phyloP scores from a whole-genome alignment of 2,888 invertebrate genomes.

The Metacarcinus magister region DNA sequence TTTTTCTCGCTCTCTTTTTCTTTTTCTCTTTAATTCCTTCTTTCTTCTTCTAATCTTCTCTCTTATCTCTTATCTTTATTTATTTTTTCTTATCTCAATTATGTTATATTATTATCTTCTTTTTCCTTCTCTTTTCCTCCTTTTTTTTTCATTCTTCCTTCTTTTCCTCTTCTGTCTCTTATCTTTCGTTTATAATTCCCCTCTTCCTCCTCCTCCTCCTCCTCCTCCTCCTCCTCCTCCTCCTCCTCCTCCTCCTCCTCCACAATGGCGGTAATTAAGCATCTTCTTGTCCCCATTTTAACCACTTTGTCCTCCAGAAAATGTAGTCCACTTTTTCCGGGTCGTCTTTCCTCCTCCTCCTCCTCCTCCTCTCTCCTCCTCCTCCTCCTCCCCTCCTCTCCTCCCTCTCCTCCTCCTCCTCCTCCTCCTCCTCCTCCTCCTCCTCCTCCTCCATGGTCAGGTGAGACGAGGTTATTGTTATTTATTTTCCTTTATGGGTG shows the following conservation, averaged over 20 bases:
- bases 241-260: conserved; percentile 38
- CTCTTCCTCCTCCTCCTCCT: background rate
- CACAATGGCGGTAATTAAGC: background rate
- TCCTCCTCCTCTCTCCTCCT: background rate
- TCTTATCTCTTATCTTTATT: background rate
- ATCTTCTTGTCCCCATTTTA: conserved; percentile 34
- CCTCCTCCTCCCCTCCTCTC: background rate
- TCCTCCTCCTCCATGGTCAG: background rate
- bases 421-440: background rate
- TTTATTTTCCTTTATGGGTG: too few species aligned
- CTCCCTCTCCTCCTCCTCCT: background rate
- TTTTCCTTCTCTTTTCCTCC: background rate
- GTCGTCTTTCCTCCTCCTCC: background rate
- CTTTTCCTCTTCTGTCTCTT: background rate
- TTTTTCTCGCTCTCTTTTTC: background rate
- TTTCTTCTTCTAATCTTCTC: background rate
- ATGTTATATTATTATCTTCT: too few species aligned
- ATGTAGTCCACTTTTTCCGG: conserved; percentile 13
- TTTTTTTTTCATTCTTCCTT: background rate
- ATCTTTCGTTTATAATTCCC: background rate
- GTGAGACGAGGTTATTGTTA: background rate
- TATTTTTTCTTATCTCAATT: too few species aligned
- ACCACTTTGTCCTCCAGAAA: background rate
- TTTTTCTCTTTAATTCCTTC: background rate
- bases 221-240: conserved; percentile 26